Percentiles rank a stretch among this genome's conserved stretches.
Conservation (phyloP, 2,113 vertebrate genomes). For the Crotalus helleri region DNA sequence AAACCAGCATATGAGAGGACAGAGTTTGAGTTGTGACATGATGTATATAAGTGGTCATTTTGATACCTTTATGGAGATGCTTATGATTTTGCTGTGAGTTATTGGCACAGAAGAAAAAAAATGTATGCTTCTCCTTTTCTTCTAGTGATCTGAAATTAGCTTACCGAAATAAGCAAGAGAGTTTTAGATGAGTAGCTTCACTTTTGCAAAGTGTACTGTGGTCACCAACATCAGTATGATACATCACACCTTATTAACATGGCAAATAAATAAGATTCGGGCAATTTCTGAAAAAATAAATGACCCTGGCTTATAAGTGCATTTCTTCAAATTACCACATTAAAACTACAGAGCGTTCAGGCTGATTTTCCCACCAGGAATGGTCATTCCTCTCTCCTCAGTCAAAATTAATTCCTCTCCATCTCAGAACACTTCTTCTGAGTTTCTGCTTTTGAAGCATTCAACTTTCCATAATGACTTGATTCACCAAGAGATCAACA, state of each 20-base stretch:
- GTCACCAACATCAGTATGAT: constrained; percentile 10
- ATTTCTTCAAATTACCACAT: neutral
- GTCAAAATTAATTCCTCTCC: constrained; percentile 6
- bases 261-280: neutral
- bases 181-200: neutral
- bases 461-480: constrained; percentile 35
- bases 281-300: neutral
- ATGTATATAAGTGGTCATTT: neutral
- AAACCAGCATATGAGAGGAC: neutral
- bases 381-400: neutral
- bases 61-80: neutral
- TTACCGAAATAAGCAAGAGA: too few relatives aligned
- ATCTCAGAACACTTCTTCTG: neutral
- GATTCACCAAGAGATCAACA: constrained; percentile 24
- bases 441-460: constrained; percentile 6
- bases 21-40: neutral
- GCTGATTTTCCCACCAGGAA: neutral
- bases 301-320: neutral
- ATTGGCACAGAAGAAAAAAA: neutral
- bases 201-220: constrained; percentile 17
- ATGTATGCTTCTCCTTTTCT: too few relatives aligned
- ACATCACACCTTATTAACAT: neutral
- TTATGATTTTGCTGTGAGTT: neutral
- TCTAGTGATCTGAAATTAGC: too few relatives aligned
- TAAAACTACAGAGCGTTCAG: neutral